Evolutionary conservation across 2,888 invertebrate species (phyloP), one percentile per base, ranked within the genome.

Genomic region (Imbricaverruca yamaguchii): DNA sequence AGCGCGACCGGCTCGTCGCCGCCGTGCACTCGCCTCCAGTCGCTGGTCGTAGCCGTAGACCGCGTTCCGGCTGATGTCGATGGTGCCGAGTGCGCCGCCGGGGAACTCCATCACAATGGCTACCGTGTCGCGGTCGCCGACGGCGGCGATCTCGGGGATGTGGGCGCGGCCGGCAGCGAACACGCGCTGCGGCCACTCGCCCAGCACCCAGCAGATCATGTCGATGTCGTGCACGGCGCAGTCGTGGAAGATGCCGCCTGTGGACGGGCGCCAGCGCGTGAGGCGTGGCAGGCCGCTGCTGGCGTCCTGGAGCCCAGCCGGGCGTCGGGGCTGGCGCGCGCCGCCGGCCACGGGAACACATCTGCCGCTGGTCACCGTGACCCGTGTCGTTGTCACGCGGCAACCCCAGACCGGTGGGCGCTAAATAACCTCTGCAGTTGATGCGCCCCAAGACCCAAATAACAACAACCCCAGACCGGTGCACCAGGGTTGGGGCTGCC

Each of bases 221-320:
- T 92, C 92, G 82, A 92, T 88, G 85, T 92, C 92, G 84, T 92
- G 92, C 2, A 92, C 91, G 81, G 91, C 88, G 84, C 92, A 91
- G 85, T 92, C 92, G 82, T 92, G 91, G 86, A 91, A 92, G 63
- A 92, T 91, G 21, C 91, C 91, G 84, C 92, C 92, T 89, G 83
- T n/a, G 84, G 84, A n/a, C n/a, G n/a, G n/a, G n/a, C n/a, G n/a
- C n/a, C n/a, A n/a, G n/a, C n/a, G n/a, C n/a, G n/a, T n/a, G n/a
- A n/a, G n/a, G n/a, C n/a, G n/a, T n/a, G n/a, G n/a, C n/a, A n/a
- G n/a, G n/a, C n/a, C n/a, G n/a, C n/a, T n/a, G n/a, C n/a, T n/a
- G n/a, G n/a, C n/a, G n/a, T n/a, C n/a, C n/a, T n/a, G n/a, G n/a
- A n/a, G n/a, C n/a, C n/a, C n/a, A n/a, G n/a, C n/a, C n/a, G n/a